These are phyloP conservation scores for Hippasteria phrygiana DNA, from an alignment of 53 echinoderm and acorn worm species.

Conservation along the genomic window DNA sequence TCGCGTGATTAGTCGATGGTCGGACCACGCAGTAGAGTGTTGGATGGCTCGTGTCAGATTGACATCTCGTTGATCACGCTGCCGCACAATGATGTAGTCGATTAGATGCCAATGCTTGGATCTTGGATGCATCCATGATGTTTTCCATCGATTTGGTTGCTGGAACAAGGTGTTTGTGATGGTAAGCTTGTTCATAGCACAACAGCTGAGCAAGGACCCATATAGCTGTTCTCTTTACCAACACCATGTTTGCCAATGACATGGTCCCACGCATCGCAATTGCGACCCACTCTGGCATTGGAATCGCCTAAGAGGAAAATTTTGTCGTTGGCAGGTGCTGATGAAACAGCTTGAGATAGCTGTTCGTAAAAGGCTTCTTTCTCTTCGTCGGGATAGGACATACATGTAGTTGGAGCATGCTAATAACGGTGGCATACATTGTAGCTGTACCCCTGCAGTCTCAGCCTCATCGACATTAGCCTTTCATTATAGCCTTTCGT, in stretches of 20 bases:
- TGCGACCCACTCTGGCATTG: not conserved
- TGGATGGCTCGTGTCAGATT: no score
- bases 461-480: constrained; percentile 26
- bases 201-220: not conserved
- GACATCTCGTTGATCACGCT: no score
- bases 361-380: not conserved
- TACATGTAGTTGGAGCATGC: not conserved
- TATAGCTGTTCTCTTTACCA: not conserved
- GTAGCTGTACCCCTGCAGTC: not conserved
- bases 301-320: not conserved
- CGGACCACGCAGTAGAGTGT: no score
- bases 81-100: no score
- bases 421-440: not conserved
- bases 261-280: not conserved
- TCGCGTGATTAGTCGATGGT: no score
- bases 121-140: no score
- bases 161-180: not conserved
- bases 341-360: not conserved
- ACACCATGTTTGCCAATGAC: not conserved
- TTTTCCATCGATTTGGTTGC: not conserved
- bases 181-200: not conserved
- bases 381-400: not conserved
- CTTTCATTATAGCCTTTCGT: constrained; percentile 34
- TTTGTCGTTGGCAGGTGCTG: not conserved
- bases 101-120: no score